Percentiles rank a stretch among this genome's conserved stretches.
phyloP scores from a whole-genome alignment of 1,140 invertebrate genomes.

The Amyelois transitella region DNA sequence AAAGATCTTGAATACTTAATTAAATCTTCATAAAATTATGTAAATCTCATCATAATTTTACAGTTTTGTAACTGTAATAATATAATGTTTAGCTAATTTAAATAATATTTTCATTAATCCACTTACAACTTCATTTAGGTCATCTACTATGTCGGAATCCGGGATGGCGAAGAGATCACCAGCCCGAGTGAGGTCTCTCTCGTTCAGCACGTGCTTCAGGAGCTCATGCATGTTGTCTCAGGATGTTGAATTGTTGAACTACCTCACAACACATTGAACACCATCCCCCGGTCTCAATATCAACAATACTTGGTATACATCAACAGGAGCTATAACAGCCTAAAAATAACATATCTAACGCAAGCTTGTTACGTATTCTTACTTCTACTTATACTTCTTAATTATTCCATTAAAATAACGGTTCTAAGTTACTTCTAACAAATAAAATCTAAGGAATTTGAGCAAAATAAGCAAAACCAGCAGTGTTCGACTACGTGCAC shows the following conservation, averaged over 20 bases:
- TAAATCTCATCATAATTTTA: no score
- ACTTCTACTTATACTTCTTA: neutral
- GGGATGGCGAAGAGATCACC: slow-evolving; percentile 93
- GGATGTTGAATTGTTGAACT: neutral
- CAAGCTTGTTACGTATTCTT: no score
- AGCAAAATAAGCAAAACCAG: neutral
- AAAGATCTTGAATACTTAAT: no score
- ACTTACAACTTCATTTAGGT: slow-evolving; percentile 87
- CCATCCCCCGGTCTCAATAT: neutral
- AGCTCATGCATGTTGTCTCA: slow-evolving; percentile 86
- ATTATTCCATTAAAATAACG: neutral
- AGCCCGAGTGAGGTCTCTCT: slow-evolving; percentile 91
- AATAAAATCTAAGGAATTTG: neutral
- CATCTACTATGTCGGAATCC: slow-evolving; percentile 89
- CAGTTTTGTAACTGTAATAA: neutral
- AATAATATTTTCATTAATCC: neutral
- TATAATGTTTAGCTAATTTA: neutral
- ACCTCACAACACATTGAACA: slow-evolving; percentile 1
- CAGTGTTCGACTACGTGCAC: no score
- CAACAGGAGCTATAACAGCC: neutral
- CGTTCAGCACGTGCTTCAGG: slow-evolving; percentile 89
- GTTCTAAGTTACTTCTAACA: neutral
- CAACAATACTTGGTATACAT: neutral
- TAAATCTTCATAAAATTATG: no score
- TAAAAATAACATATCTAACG: no score